Evolutionary conservation across 2,113 vertebrate genomes (phyloP).

Genomic region (Opisthocomus hoazin): DNA sequence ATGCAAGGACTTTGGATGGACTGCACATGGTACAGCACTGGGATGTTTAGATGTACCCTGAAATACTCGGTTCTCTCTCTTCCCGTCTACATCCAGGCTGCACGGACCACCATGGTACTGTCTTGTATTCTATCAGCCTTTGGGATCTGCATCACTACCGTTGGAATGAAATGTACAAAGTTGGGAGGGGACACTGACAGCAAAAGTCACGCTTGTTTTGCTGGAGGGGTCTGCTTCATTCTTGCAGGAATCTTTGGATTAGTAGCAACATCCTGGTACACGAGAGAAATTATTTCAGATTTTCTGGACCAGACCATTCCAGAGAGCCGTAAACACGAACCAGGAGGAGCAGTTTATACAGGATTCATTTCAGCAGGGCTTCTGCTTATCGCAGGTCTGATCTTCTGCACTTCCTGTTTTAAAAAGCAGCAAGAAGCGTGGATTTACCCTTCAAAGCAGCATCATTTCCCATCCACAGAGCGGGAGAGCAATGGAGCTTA

Average conservation of each 20-base stretch:
- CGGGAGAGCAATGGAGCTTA: slow-evolving; percentile 80
- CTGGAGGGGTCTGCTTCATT: slow-evolving; percentile 84
- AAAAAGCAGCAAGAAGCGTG: slow-evolving; percentile 76
- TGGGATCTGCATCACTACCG: slow-evolving; percentile 84
- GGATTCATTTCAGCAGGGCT: slow-evolving; percentile 88
- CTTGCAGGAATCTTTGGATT: slow-evolving; percentile 82
- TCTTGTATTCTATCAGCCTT: slow-evolving; percentile 85
- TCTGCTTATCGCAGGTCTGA: slow-evolving; percentile 83
- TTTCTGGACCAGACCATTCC: slow-evolving; percentile 87
- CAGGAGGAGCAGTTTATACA: slow-evolving; percentile 88
- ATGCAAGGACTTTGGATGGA: slow-evolving; percentile 98
- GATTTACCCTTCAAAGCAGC: slow-evolving; percentile 72
- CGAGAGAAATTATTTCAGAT: slow-evolving; percentile 86
- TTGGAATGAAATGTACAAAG: slow-evolving; percentile 91
- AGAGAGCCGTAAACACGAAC: slow-evolving; percentile 90
- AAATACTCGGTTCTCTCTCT: slow-evolving; percentile 87
- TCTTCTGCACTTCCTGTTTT: slow-evolving; percentile 88
- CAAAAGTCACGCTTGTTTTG: slow-evolving; percentile 83
- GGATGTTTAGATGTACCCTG: slow-evolving; percentile 93
- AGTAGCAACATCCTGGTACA: slow-evolving; percentile 92
- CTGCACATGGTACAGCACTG: slow-evolving; percentile 97
- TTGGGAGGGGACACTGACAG: slow-evolving; percentile 81
- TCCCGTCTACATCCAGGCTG: slow-evolving; percentile 87
- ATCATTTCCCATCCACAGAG: slow-evolving; percentile 67
- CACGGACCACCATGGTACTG: slow-evolving; percentile 90